A percentile compares a stretch with the other conserved stretches of the same genome.
phyloP scores from a whole-genome alignment of 2,113 vertebrate species.

The Anguilla rostrata region DNA sequence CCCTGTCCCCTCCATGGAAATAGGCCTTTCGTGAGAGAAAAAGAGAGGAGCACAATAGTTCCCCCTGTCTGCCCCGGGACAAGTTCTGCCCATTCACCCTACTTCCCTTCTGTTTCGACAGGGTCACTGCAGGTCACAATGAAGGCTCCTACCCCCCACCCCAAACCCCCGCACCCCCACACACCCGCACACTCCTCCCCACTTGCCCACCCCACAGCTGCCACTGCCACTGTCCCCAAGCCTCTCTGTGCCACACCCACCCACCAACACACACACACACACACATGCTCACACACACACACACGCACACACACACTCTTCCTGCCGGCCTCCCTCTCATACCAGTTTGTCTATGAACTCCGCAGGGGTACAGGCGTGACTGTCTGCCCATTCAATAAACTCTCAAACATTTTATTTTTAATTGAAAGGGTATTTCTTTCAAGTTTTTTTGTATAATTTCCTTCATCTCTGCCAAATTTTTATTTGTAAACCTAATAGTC shows the following conservation, averaged over 20 bases:
- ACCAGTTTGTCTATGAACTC: neutral
- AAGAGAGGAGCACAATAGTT: slow-evolving; percentile 63
- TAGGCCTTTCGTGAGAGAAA: slow-evolving; percentile 34
- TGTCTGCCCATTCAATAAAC: neutral
- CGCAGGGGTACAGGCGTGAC: neutral
- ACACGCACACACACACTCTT: neutral
- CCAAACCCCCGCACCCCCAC: too few species aligned
- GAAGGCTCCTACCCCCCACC: slow-evolving; percentile 43
- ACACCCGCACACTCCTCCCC: slow-evolving; percentile 50
- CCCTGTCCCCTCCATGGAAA: slow-evolving; percentile 9
- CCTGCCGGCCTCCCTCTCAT: neutral
- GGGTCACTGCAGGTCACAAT: slow-evolving; percentile 66
- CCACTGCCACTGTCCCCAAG: neutral
- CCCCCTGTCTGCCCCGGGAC: slow-evolving; percentile 68
- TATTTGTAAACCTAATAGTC: too few species aligned
- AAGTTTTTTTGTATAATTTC: too few species aligned
- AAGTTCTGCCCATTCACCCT: slow-evolving; percentile 71
- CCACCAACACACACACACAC: neutral
- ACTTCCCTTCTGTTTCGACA: slow-evolving; percentile 68
- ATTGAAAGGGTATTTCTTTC: neutral
- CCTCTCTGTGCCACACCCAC: neutral
- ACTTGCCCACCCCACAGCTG: slow-evolving; percentile 20
- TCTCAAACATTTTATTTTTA: neutral
- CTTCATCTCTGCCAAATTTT: too few species aligned
- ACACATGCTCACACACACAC: neutral